Conservation (phyloP, 2,113 vertebrate species). For the Brienomyrus longianalis region DNA sequence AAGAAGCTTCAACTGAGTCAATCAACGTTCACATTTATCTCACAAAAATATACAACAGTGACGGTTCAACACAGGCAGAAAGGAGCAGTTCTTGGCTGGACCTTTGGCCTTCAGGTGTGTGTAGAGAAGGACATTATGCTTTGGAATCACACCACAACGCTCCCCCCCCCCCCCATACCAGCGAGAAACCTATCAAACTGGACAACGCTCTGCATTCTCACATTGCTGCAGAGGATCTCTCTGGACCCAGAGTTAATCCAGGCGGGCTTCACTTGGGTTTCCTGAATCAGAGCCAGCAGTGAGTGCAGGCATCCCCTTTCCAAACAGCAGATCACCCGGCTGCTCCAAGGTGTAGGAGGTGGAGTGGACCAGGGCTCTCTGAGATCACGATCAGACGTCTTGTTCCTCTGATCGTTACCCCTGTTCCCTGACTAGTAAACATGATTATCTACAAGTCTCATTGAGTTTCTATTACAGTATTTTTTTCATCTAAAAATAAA, state of each 20-base stretch:
- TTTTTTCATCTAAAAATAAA: constrained; percentile 18
- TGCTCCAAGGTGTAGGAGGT: background rate
- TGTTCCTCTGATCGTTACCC: background rate
- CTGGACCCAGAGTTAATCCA: background rate
- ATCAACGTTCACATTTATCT: constrained; percentile 13
- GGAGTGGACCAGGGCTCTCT: background rate
- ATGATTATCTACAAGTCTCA: constrained; percentile 7
- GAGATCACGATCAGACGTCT: background rate
- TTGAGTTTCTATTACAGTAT: constrained; percentile 12
- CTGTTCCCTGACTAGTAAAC: constrained; percentile 7
- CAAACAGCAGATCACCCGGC: background rate
- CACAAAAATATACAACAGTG: constrained; percentile 32
- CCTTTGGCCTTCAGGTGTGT: background rate
- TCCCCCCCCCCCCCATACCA: background rate
- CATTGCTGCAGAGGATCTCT: background rate
- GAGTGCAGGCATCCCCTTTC: background rate
- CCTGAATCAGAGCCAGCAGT: background rate
- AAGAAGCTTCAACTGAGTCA: background rate
- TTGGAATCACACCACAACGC: constrained; percentile 4
- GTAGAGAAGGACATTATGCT: background rate
- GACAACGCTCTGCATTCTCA: background rate
- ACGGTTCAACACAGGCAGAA: constrained; percentile 9
- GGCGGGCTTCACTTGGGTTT: background rate
- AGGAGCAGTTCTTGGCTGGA: constrained; percentile 8
- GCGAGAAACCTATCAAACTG: background rate